Conservation (phyloP, 2,113 vertebrate species). For the Scomber colias region DNA sequence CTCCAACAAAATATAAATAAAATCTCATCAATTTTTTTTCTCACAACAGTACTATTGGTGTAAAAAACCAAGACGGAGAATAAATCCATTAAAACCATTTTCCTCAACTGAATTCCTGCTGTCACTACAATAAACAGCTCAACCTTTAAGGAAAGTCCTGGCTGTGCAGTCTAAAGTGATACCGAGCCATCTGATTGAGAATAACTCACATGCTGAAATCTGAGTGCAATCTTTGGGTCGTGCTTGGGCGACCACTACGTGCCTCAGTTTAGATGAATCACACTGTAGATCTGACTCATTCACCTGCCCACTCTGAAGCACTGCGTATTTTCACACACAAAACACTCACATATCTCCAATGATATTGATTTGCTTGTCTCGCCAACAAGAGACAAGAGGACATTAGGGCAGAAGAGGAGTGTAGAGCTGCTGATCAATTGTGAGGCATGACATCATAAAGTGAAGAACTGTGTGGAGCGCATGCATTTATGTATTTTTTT, state of each 20-base stretch:
- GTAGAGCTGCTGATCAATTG: conserved; percentile 45
- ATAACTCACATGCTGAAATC: conserved; percentile 14
- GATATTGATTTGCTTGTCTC: conserved; percentile 65
- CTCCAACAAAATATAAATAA: not conserved
- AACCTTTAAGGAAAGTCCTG: conserved; percentile 2
- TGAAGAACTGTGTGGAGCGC: not conserved
- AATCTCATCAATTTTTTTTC: too few relatives aligned
- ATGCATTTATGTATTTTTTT: not conserved
- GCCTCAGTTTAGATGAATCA: conserved; percentile 17
- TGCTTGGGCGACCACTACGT: not conserved
- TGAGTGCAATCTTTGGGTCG: not conserved
- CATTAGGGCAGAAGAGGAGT: conserved; percentile 38
- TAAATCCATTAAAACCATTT: not conserved
- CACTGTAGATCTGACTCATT: conserved; percentile 16
- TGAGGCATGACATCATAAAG: conserved; percentile 32
- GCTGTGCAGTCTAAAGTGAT: conserved; percentile 6
- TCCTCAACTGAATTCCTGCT: not conserved
- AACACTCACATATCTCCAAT: conserved; percentile 20
- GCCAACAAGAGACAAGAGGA: conserved; percentile 32
- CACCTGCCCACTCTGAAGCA: not conserved
- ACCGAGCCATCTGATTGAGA: conserved; percentile 30
- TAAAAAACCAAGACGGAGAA: not conserved
- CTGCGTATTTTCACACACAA: conserved; percentile 13
- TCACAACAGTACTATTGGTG: too few relatives aligned
- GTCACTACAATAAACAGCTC: conserved; percentile 1